Conservation (phyloP, 2,797 vertebrate species). For the Mus spretus region DNA sequence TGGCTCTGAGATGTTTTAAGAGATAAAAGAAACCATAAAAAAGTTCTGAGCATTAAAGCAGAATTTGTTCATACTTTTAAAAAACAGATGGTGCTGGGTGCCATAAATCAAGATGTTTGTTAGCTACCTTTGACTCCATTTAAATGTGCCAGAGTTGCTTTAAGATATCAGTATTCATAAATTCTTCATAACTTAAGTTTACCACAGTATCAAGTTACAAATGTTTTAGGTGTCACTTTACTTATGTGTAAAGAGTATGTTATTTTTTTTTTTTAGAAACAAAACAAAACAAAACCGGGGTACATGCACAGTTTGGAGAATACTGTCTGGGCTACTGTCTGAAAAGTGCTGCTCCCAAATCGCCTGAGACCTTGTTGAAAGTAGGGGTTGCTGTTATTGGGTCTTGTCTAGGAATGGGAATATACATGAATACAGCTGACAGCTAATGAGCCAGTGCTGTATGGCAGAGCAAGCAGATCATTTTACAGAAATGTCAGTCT, state of each 20-base stretch:
- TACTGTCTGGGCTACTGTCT: not conserved
- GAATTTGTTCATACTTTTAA: not conserved
- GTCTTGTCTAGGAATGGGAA: conserved; percentile 21
- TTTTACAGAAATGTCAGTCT: conserved; percentile 1
- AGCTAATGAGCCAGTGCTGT: not conserved
- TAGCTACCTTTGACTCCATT: conserved; percentile 27
- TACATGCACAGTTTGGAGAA: not conserved
- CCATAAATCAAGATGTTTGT: not conserved
- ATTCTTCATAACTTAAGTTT: conserved; percentile 34
- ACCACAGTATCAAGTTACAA: conserved; percentile 11
- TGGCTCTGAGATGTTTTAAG: not conserved
- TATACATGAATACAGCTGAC: not conserved
- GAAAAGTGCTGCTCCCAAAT: not conserved
- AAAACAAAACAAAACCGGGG: not conserved
- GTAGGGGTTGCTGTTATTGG: not conserved
- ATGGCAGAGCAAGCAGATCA: not conserved
- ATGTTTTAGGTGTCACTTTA: conserved; percentile 20
- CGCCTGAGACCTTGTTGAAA: conserved; percentile 21
- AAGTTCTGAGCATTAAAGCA: conserved; percentile 5
- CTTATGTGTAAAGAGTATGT: not conserved
- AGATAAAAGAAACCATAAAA: conserved; percentile 17
- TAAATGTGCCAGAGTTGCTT: not conserved
- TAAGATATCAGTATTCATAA: not conserved
- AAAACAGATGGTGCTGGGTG: not conserved
- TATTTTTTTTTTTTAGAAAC: not conserved